Base-by-base conservation (phyloP, 2,113 vertebrate genomes). In the Mesoclemmys tuberculata region DNA sequence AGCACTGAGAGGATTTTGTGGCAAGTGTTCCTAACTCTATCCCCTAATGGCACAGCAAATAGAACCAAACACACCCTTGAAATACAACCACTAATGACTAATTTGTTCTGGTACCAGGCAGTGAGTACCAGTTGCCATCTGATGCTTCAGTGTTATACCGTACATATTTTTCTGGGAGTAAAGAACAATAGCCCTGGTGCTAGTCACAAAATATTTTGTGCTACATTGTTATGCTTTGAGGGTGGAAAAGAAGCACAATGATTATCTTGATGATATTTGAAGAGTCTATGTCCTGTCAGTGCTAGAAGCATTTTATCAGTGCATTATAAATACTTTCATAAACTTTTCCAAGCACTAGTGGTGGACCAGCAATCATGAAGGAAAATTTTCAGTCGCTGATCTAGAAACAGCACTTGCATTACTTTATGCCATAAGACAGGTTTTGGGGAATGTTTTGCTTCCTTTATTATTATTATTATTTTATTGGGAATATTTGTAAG, bases 1-100 rank as follows among this genome's bases (percentile, higher is more conserved):
- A 87, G 38, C 13, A 3, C 27, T 68, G 12, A 46, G 51, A 51
- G 2, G 68, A 3, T 78, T 54, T 35, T 0, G 0, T 38, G 54
- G 77, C 1, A 1, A 52, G 54, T 61, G 7, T 14, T 7, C 24
- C 1, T 3, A 51, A 41, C 24, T 74, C 38, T 74, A 2, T 80
- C 41, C 80, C 27, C 38, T 5, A 51, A 29, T 75, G 7, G 16
- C 3, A 8, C 41, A 78, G 80, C 31, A 44, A 49, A 26, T 54
- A 26, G 41, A 55, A 75, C 80, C 41, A 21, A 3, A 0, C 0
- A 64, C 12, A 48, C 10, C 11, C 16, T 64, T 64, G 12, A 64
- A 8, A 31, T 64, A 64, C 29, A 4, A 6, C 38, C 38, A 10
- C 31, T 4, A 0, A 61, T 79, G 46, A 46, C 46, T 46, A 46